Base-by-base conservation (phyloP, 2,888 invertebrate genomes). In the Timandra comae region DNA sequence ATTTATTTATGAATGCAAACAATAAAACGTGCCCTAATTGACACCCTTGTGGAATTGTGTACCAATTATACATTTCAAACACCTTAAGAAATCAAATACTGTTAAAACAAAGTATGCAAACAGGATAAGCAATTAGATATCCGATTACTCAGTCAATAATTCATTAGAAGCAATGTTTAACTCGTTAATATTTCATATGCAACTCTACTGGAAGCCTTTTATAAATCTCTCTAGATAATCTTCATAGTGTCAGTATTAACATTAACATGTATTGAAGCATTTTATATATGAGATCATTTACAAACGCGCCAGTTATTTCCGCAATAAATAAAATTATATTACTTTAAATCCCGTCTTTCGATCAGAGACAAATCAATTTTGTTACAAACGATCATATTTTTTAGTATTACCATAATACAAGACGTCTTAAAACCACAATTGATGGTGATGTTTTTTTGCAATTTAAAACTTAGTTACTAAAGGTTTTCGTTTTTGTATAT, bases 381-480 rank as follows among this genome's bases (percentile, higher is more conserved):
- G 49, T 63, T 56, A 64, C 43, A 41, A 59, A 54, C 56, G 52
- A 62, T 58, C 63, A 73, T 79, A 79, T 72, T 64, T 78, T 67
- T 65, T 50, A 58, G 74, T 48, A 70, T 77, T 73, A 73, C 51
- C 51, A 62, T 62, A 60, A 46, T 52, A 48, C 47, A 43, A 41
- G 57, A 51, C 46, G 46, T 54, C 51, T 46, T 75, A 72, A 78
- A 61, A 60, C 52, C 36, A 50, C 54, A 65, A 79, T 73, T 76
- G 70, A 78, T 77, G 63, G 52, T 48, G 41, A 47, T 55, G 63
- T 56, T 63, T 69, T n/a, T 66, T 67, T 35, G 36, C 37, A 41
- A 42, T 35, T 38, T 28, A 8, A 29, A 29, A 6, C 11, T 22
- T 10, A 16, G 16, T 24, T 11, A 57, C 56, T 47, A 52, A 29